Percentiles rank a stretch among this genome's conserved stretches.
phyloP scores from a whole-genome alignment of 2,888 invertebrate genomes.

The Anthophora plumipes region DNA sequence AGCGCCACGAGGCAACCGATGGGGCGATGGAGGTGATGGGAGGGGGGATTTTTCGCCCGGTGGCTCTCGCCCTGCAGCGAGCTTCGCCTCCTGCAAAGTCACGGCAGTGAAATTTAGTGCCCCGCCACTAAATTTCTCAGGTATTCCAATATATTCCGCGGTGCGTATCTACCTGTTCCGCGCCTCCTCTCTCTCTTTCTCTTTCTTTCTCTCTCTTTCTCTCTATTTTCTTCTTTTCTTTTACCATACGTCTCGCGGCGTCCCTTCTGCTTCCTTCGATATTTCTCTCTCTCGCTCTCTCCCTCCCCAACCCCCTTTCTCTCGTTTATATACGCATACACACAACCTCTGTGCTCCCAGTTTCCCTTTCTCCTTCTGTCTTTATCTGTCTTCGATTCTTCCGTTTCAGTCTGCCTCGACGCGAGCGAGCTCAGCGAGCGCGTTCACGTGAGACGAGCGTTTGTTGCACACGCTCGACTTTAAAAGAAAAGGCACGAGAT shows the following conservation, averaged over 20 bases:
- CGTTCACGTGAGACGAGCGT: constrained; percentile 73
- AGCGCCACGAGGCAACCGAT: constrained; percentile 14
- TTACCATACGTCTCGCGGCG: constrained; percentile 15
- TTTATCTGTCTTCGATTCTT: constrained; percentile 28
- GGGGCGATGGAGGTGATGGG: not conserved
- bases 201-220: constrained; percentile 7
- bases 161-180: constrained; percentile 80
- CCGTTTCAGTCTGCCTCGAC: constrained; percentile 38
- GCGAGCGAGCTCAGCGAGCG: constrained; percentile 22
- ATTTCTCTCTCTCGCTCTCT: constrained; percentile 14
- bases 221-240: constrained; percentile 29
- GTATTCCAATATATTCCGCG: constrained; percentile 83
- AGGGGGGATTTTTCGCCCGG: constrained; percentile 68
- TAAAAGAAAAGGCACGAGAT: constrained; percentile 84
- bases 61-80: constrained; percentile 71
- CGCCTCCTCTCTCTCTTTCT: constrained; percentile 61
- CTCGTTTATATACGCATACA: not conserved
- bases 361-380: constrained; percentile 21
- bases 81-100: constrained; percentile 76
- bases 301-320: constrained; percentile 10
- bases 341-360: constrained; percentile 11
- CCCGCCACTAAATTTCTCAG: constrained; percentile 83
- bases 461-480: constrained; percentile 80
- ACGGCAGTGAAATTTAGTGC: constrained; percentile 81
- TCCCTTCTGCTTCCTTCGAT: constrained; percentile 20